Base-by-base conservation (phyloP, 2,113 vertebrate genomes). In the Microcebus ravelobensis region DNA sequence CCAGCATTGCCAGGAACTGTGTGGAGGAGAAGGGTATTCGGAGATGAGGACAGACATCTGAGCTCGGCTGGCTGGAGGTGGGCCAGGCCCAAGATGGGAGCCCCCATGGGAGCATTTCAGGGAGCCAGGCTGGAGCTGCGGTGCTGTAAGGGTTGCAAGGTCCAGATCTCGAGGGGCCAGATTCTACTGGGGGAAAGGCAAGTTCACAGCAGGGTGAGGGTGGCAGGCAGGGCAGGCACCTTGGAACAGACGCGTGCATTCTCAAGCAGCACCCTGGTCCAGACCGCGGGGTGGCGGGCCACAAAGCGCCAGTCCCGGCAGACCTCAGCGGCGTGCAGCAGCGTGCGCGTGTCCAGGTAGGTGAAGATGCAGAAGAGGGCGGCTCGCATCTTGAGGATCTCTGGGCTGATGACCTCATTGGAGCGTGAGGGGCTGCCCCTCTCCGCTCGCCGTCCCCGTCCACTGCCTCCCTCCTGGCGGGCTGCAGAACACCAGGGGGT, bases 291-390 rank as follows among this genome's bases (percentile, higher is more conserved):
- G 98, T 99, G 99, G 20, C 99, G 99, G 1, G 99, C 99, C 98
- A 99, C 99, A 7, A 99, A 99, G 96, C 99, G 99, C 99, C 99
- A 99, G 98, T 99, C 99, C 23, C 99, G 99, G 98, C 99, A 99
- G 94, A 99, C 99, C 98, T 99, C 99, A 0, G 99, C 99, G 0
- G 99, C 99, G 18, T 99, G 98, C 96, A 99, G 98, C 94, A 99
- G 98, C 0, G 99, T 99, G 98, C 99, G 99, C 11, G 99, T 99
- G 97, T 99, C 99, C 98, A 99, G 98, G 98, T 99, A 99, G 95
- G 99, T 99, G 98, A 99, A 99, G 98, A 99, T 99, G 97, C 99
- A 99, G 98, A 99, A 99, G 7, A 99, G 99, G 7, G 99, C 99
- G 0, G 99, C 99, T 6, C 99, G 97, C 99, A 99, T 99, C 98